Percentiles rank a stretch among this genome's conserved stretches.
phyloP scores from a whole-genome alignment of 53 echinoderm and acorn worm species.

The Mesocentrotus franciscanus region DNA sequence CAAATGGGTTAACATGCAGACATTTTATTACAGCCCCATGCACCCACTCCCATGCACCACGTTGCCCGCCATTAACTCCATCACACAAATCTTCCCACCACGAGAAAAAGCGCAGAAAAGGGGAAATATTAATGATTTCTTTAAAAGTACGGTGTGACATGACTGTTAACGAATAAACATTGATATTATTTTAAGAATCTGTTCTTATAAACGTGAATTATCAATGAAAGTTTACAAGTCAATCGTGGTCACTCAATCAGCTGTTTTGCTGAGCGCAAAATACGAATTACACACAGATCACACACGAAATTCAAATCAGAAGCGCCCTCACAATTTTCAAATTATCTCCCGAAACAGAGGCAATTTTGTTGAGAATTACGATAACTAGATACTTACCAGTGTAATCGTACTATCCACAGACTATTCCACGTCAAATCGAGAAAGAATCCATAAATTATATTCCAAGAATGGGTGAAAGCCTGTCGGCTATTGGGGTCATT shows the following conservation, averaged over 20 bases:
- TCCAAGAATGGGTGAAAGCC: conserved; percentile 47
- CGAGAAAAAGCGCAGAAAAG: not conserved
- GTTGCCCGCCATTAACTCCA: not conserved
- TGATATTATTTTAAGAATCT: not conserved
- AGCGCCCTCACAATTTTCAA: conserved; percentile 66
- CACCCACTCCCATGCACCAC: conserved; percentile 12
- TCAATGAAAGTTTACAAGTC: conserved; percentile 8
- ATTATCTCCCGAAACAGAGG: not conserved
- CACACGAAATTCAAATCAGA: conserved; percentile 54
- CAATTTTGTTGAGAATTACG: not conserved
- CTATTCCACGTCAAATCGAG: conserved; percentile 38
- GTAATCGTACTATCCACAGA: not conserved
- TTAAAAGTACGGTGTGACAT: not conserved
- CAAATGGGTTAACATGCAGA: conserved; percentile 9
- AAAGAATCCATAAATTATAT: conserved; percentile 44
- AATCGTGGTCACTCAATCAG: conserved; percentile 57
- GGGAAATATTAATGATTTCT: not conserved
- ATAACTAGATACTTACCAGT: conserved; percentile 31
- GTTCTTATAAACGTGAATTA: not conserved
- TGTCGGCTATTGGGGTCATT: conserved; percentile 64
- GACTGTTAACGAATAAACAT: not conserved
- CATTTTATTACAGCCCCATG: conserved; percentile 33
- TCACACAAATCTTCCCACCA: not conserved
- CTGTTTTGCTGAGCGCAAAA: conserved; percentile 62
- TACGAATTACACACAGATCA: not conserved